Evolutionary conservation across 2,113 vertebrate species (phyloP).

Genomic region (Protobothrops mucrosquamatus): DNA sequence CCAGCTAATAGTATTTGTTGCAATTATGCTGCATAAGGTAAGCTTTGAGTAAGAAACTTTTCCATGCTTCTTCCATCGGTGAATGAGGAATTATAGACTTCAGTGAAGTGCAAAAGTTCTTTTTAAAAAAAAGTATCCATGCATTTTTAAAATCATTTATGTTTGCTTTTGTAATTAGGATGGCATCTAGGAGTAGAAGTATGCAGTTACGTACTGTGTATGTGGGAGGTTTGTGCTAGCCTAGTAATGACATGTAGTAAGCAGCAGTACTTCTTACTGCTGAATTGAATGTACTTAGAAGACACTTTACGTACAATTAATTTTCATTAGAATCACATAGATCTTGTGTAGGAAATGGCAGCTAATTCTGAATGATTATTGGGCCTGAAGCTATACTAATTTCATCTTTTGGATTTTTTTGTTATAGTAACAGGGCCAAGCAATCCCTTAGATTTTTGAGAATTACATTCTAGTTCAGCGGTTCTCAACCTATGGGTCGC

Average conservation of each 20-base stretch:
- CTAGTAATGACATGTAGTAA: neutral
- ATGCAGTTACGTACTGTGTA: neutral
- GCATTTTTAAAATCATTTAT: neutral
- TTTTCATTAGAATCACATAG: neutral
- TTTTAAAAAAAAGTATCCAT: neutral
- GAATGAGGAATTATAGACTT: neutral
- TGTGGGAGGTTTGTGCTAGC: neutral
- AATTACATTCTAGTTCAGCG: neutral
- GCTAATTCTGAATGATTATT: neutral
- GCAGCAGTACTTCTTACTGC: neutral
- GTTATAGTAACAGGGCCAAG: neutral
- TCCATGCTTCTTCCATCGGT: neutral
- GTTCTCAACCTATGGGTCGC: too few relatives aligned
- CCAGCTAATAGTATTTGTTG: conserved; percentile 97
- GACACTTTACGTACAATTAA: neutral
- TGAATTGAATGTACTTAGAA: neutral
- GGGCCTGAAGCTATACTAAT: neutral
- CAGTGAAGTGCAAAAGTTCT: neutral
- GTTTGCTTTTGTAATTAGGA: neutral
- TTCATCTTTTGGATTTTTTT: neutral
- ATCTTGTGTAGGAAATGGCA: neutral
- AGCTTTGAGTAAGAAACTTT: conserved; percentile 30
- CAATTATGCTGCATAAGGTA: conserved; percentile 99
- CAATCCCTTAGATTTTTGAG: neutral
- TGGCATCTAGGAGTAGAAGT: neutral